Percentiles rank a stretch among this genome's conserved stretches.
Conservation (phyloP, 2,888 invertebrate species). For the Erannis defoliaria region DNA sequence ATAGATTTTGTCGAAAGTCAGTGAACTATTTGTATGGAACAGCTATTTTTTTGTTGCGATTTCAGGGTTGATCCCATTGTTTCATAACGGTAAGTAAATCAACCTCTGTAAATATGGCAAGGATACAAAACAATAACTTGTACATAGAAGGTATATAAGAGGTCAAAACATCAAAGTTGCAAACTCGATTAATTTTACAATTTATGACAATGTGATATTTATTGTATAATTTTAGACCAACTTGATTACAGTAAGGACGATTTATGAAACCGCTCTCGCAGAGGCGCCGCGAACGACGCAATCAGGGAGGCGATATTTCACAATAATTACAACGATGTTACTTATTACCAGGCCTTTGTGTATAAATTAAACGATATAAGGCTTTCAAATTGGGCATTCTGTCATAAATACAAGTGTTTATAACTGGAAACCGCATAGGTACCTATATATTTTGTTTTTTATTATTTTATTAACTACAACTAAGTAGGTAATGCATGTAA, state of each 20-base stretch:
- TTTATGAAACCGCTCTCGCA: conserved; percentile 34
- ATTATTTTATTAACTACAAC: too few species aligned
- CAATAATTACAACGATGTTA: conserved; percentile 42
- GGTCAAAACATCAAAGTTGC: conserved; percentile 4
- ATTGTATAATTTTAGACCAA: conserved; percentile 37
- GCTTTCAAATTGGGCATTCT: conserved; percentile 11
- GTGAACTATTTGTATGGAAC: too few species aligned
- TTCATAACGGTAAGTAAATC: too few species aligned
- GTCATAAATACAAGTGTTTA: background rate
- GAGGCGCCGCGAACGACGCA: conserved; percentile 34
- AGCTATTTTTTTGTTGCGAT: too few species aligned
- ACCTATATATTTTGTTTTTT: background rate
- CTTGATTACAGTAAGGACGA: conserved; percentile 30
- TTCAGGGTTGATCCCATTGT: too few species aligned
- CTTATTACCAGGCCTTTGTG: conserved; percentile 32
- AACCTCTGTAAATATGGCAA: too few species aligned
- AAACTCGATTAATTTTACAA: conserved; percentile 19
- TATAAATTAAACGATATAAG: conserved; percentile 28
- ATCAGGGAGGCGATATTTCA: conserved; percentile 44
- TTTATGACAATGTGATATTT: conserved; percentile 36
- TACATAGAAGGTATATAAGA: background rate
- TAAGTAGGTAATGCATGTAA: too few species aligned
- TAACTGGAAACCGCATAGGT: background rate
- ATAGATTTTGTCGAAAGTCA: background rate
- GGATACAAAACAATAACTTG: too few species aligned